phyloP scores from a whole-genome alignment of 2,797 vertebrate genomes.

The Scomberomorus guttatus region DNA sequence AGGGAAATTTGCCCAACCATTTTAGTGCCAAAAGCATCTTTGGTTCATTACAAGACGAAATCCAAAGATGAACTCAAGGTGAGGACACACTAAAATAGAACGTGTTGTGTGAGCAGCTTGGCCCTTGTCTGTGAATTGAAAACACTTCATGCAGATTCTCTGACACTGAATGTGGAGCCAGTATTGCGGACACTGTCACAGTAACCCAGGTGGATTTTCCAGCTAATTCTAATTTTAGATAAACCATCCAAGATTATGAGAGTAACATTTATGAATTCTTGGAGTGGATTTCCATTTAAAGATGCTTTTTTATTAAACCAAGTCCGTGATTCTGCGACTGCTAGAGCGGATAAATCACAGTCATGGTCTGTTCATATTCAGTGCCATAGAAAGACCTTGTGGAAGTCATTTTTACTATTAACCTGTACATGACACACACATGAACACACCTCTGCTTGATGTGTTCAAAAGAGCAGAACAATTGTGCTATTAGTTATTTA shows the following conservation, averaged over 20 bases:
- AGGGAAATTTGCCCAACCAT: background rate
- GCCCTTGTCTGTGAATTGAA: slow-evolving; percentile 1
- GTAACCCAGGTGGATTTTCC: background rate
- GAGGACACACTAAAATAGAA: slow-evolving; percentile 3
- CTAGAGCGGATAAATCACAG: slow-evolving; percentile 12
- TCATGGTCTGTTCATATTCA: slow-evolving; percentile 36
- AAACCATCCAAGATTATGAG: background rate
- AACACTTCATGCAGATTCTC: slow-evolving; percentile 6
- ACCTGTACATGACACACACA: slow-evolving; percentile 61
- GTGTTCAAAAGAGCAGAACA: slow-evolving; percentile 51
- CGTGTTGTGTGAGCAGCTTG: slow-evolving; percentile 19
- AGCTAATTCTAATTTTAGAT: background rate
- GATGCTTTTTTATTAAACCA: slow-evolving; percentile 13
- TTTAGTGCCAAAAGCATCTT: slow-evolving; percentile 31
- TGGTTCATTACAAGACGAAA: background rate
- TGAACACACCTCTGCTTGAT: slow-evolving; percentile 41
- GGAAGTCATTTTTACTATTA: slow-evolving; percentile 45
- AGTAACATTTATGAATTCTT: background rate
- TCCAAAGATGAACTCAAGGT: background rate
- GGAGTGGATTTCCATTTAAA: slow-evolving; percentile 19
- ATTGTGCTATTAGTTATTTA: slow-evolving; percentile 73
- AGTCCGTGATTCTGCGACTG: slow-evolving; percentile 8
- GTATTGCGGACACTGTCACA: background rate
- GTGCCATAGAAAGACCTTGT: slow-evolving; percentile 35
- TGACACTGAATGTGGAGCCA: slow-evolving; percentile 16